Evolutionary conservation across 2,113 vertebrate species (phyloP).

Genomic region (Glareola pratincola): DNA sequence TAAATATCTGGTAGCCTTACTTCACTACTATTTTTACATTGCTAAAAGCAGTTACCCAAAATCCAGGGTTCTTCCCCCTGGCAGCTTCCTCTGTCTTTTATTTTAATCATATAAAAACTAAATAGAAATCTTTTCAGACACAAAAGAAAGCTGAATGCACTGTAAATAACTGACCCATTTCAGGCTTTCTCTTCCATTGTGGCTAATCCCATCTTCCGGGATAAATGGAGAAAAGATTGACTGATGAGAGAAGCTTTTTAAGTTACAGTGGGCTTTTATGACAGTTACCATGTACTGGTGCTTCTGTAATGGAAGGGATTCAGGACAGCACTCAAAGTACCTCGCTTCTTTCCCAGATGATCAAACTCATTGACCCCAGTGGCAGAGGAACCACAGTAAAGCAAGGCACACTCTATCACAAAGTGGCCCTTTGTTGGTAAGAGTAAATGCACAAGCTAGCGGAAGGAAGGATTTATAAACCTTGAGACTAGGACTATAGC

Average conservation of each 20-base stretch:
- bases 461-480: neutral
- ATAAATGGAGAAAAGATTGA: slow-evolving; percentile 2
- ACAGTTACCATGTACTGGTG: neutral
- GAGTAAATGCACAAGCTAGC: neutral
- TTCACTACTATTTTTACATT: neutral
- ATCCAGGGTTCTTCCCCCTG: neutral
- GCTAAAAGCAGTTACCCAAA: slow-evolving; percentile 22
- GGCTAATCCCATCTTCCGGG: neutral
- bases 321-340: neutral
- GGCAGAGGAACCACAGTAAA: neutral
- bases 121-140: slow-evolving; percentile 4
- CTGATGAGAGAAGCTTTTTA: slow-evolving; percentile 32
- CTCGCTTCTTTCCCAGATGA: neutral
- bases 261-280: neutral
- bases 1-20: neutral
- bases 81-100: neutral
- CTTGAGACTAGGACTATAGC: neutral
- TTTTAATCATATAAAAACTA: neutral
- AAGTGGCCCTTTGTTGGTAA: neutral
- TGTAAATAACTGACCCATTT: slow-evolving; percentile 47
- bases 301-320: neutral
- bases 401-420: neutral
- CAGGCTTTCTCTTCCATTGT: neutral
- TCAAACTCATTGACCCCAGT: neutral
- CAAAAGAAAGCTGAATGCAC: neutral